Percentiles rank a stretch among this genome's conserved stretches.
phyloP scores from a whole-genome alignment of 2,797 vertebrate genomes.

The Anguilla anguilla region DNA sequence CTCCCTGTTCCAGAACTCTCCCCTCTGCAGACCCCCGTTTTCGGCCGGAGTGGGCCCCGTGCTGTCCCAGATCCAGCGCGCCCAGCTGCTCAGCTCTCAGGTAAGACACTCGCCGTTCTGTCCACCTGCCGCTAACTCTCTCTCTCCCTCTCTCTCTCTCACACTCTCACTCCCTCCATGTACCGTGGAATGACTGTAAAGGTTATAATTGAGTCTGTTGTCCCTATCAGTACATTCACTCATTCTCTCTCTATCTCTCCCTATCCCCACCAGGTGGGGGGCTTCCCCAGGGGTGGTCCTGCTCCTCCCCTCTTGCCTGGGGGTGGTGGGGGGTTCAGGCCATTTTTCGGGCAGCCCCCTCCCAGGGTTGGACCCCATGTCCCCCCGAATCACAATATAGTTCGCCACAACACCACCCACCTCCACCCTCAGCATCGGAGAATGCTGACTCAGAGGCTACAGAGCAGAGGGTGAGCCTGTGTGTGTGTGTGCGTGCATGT shows the following conservation, averaged over 20 bases:
- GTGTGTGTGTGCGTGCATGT: not conserved
- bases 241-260: conserved; percentile 15
- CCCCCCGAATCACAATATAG: conserved; percentile 73
- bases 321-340: conserved; percentile 79
- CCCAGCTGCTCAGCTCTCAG: conserved; percentile 85
- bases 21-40: conserved; percentile 80
- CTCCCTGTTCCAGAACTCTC: conserved; percentile 76
- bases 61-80: conserved; percentile 89
- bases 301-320: conserved; percentile 79
- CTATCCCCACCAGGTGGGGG: conserved; percentile 76
- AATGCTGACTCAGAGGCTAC: conserved; percentile 87
- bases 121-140: not conserved
- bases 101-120: conserved; percentile 40
- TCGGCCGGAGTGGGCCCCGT: conserved; percentile 83
- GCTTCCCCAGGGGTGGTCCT: conserved; percentile 77
- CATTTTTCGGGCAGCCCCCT: conserved; percentile 83
- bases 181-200: too few relatives aligned
- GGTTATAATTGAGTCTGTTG: not conserved
- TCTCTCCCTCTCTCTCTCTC: not conserved
- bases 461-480: conserved; percentile 78
- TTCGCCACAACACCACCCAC: conserved; percentile 90
- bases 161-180: not conserved
- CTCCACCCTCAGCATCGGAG: conserved; percentile 93
- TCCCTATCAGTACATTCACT: not conserved
- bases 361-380: conserved; percentile 68